phyloP scores from a whole-genome alignment of 2,888 invertebrate species.

The Drosophila mimica region DNA sequence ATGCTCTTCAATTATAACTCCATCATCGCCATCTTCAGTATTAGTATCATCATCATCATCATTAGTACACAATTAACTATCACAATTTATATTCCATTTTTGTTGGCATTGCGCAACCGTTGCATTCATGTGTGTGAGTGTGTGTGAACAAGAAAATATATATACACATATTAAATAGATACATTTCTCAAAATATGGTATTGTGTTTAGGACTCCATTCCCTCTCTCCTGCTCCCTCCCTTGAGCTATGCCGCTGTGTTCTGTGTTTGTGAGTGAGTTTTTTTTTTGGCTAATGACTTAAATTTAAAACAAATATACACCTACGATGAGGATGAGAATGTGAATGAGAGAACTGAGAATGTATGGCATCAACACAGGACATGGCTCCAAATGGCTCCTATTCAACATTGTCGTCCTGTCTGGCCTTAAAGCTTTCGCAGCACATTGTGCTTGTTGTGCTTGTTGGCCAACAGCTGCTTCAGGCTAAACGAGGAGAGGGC shows the following conservation, averaged over 20 bases:
- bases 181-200: constrained; percentile 18
- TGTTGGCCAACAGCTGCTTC: constrained; percentile 87
- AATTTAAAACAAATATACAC: constrained; percentile 53
- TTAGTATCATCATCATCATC: constrained; percentile 20
- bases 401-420: neutral
- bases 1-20: constrained; percentile 17
- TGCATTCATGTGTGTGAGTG: constrained; percentile 21
- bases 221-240: neutral
- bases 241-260: constrained; percentile 28
- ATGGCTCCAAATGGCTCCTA: constrained; percentile 22
- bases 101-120: constrained; percentile 55
- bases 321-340: constrained; percentile 28
- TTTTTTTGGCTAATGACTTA: constrained; percentile 37
- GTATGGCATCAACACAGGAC: constrained; percentile 26
- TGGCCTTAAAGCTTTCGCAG: constrained; percentile 77
- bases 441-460: constrained; percentile 68
- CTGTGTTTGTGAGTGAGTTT: constrained; percentile 5
- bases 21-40: neutral
- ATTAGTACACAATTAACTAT: constrained; percentile 60
- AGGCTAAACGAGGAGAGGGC: constrained; percentile 88
- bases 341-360: constrained; percentile 26
- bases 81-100: constrained; percentile 70
- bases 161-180: constrained; percentile 42
- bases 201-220: constrained; percentile 5
- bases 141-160: constrained; percentile 46